Base-by-base conservation (phyloP, 1,140 invertebrate genomes). In the Ostrea denselamellosa region DNA sequence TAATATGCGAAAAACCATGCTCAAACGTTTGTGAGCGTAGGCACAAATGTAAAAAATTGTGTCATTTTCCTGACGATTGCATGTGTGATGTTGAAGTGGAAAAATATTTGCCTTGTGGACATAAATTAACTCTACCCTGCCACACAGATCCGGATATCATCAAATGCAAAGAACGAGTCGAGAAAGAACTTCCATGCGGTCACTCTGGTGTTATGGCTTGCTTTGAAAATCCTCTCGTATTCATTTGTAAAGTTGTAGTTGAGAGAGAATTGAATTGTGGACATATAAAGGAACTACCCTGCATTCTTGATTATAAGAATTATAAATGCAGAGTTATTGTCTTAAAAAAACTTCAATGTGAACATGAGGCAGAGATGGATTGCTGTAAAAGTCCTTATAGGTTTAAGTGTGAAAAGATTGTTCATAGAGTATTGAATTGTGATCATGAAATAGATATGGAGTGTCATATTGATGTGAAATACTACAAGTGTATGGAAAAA, bases 221-320 rank as follows among this genome's bases (percentile, higher is more conserved):
- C 28, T 56, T 34, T 62, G 19, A 83, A 83, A n/a, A 56, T n/a
- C n/a, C 85, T 53, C n/a, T 25, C 19, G 10, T 4, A 19, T 83
- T 53, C 52, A 51, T 52, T 9, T 83, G 82, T 96, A 96, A 82
- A 95, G 93, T 0, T 97, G 96, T 94, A 95, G 95, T 9, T 17
- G 28, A 82, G 68, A 54, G 34, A 89, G 68, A 89, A 9, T 71
- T 71, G 12, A 14, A 71, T 34, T 95, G 94, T 90, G 93, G 94
- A 44, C 94, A 94, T 85, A 77, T 25, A 19, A 93, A 91, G 77
- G 54, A 83, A 2, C 83, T 86, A 25, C n/a, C 51, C 14, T 86
- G 85, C n/a, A 25, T 53, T 81, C 12, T 8, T 12, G n/a, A 52
- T 10, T 2, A 14, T 22, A 22, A 52, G 14, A 19, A 12, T n/a